These are phyloP conservation scores for Marisa cornuarietis DNA, from an alignment of 1,140 invertebrate genomes.

Conservation along the genomic window DNA sequence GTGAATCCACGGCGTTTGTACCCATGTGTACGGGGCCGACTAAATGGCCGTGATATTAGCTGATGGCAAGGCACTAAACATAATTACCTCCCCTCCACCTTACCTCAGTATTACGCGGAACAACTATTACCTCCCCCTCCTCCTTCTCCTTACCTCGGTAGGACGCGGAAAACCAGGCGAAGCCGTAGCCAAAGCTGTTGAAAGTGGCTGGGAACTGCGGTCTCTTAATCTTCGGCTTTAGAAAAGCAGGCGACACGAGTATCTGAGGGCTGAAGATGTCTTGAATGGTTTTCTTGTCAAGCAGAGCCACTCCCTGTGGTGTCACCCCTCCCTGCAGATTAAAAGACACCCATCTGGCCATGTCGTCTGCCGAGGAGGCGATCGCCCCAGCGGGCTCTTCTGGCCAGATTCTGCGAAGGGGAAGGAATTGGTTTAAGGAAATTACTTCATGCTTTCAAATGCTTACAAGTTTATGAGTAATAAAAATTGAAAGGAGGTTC, in stretches of 20 bases:
- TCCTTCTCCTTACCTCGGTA: conserved; percentile 25
- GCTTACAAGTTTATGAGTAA: too few species aligned
- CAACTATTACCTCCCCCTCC: too few species aligned
- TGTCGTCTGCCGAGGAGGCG: conserved; percentile 18
- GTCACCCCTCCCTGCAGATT: conserved; percentile 24
- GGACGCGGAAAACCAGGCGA: conserved; percentile 23
- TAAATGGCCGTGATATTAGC: too few species aligned
- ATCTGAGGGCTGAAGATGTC: conserved; percentile 11
- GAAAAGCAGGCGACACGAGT: not conserved
- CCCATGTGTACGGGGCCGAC: too few species aligned
- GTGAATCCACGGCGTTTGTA: too few species aligned
- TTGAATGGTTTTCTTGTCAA: not conserved
- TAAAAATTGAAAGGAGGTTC: too few species aligned
- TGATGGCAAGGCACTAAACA: too few species aligned
- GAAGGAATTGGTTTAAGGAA: not conserved
- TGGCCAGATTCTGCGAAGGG: conserved; percentile 24
- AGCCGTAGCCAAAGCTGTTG: conserved; percentile 21
- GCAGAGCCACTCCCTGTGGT: not conserved
- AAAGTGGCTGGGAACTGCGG: conserved; percentile 24
- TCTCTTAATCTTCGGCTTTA: not conserved
- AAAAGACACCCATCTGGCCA: conserved; percentile 22
- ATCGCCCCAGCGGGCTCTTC: conserved; percentile 31
- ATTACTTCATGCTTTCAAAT: not conserved
- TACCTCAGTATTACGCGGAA: too few species aligned
- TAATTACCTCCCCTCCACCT: too few species aligned